phyloP scores from a whole-genome alignment of 2,113 vertebrate genomes.

The Hemibates koningsi region DNA sequence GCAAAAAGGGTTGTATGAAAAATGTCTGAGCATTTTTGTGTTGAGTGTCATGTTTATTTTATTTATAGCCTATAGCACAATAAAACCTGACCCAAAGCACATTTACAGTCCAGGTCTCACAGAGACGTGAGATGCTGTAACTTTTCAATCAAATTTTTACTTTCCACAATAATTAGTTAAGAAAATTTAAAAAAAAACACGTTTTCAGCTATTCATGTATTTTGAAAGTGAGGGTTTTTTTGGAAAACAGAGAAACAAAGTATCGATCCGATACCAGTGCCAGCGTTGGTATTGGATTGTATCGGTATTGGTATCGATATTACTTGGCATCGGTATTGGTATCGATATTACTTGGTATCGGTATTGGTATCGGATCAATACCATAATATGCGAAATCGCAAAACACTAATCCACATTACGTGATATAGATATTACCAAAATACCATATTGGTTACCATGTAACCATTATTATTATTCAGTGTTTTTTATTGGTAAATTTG shows the following conservation, averaged over 20 bases:
- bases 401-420: not conserved
- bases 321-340: too few species aligned
- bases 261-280: rapidly evolving
- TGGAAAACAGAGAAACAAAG: not conserved
- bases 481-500: rapidly evolving
- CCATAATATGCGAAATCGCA: rapidly evolving
- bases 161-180: not conserved
- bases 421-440: not conserved
- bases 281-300: not conserved
- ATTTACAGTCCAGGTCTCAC: not conserved
- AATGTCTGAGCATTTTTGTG: not conserved
- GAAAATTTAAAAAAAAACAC: rapidly evolving
- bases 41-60: not conserved
- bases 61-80: not conserved
- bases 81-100: not conserved
- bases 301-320: not conserved
- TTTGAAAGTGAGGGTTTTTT: not conserved
- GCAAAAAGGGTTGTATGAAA: not conserved
- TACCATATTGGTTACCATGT: not conserved
- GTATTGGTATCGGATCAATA: not conserved
- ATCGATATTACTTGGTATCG: too few species aligned
- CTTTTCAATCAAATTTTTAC: not conserved
- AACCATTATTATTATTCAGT: not conserved
- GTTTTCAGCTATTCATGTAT: not conserved
- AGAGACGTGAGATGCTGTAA: not conserved